These are phyloP conservation scores for Clamator glandarius DNA, from an alignment of 2,797 vertebrate genomes.

Conservation along the genomic window DNA sequence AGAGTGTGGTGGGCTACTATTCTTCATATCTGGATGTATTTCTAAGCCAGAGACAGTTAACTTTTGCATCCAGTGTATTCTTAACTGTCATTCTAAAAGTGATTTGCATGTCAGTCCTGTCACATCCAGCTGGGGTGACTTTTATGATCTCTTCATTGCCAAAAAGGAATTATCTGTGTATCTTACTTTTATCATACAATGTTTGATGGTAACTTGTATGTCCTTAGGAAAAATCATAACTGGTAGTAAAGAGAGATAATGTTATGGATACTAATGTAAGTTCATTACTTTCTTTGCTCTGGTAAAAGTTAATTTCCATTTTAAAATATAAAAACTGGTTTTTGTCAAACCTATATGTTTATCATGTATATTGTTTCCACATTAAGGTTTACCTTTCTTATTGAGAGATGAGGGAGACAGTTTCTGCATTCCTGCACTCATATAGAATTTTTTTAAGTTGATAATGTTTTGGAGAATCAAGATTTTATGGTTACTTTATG, in stretches of 20 bases:
- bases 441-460: neutral
- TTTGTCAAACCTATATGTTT: neutral
- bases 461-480: neutral
- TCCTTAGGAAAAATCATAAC: neutral
- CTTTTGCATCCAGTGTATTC: neutral
- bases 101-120: neutral
- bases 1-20: neutral
- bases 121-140: neutral
- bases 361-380: neutral
- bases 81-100: neutral
- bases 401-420: neutral
- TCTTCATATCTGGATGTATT: neutral
- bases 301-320: neutral
- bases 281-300: neutral
- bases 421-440: neutral
- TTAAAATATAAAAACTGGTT: neutral
- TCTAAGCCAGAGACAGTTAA: neutral
- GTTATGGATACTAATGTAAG: neutral
- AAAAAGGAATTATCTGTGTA: constrained; percentile 10
- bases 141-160: constrained; percentile 6
- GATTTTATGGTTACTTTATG: neutral
- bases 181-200: constrained; percentile 24
- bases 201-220: neutral
- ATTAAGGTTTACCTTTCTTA: neutral
- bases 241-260: neutral